Evolutionary conservation across 2,888 invertebrate genomes (phyloP).

Genomic region (Hemistola chrysoprasaria): DNA sequence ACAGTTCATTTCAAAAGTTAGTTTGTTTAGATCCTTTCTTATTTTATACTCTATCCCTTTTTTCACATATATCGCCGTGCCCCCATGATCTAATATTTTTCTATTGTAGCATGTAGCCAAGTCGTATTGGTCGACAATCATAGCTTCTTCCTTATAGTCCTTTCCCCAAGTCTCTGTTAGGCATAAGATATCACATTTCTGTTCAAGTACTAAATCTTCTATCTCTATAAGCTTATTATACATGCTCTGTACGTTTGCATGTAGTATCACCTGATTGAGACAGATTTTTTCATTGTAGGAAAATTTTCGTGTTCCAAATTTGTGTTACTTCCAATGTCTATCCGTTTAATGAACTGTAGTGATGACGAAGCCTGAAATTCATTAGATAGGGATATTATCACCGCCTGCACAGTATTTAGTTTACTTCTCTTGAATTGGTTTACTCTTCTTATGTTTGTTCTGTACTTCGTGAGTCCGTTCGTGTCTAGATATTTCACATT

Average conservation of each 20-base stretch:
- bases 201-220: not conserved
- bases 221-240: constrained; percentile 1
- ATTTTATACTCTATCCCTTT: not conserved
- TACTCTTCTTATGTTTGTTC: not conserved
- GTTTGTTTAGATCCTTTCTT: not conserved
- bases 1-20: constrained; percentile 3
- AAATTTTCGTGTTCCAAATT: not conserved
- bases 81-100: constrained; percentile 1
- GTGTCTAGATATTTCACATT: constrained; percentile 1
- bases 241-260: constrained; percentile 2
- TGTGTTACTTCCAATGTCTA: too few species aligned
- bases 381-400: not conserved
- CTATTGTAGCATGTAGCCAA: constrained; percentile 1
- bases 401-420: not conserved
- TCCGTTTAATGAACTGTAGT: not conserved
- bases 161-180: constrained; percentile 1
- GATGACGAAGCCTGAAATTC: not conserved
- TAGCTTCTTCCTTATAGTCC: constrained; percentile 1
- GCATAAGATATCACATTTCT: constrained; percentile 1
- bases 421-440: not conserved
- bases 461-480: too few species aligned
- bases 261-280: not conserved
- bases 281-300: not conserved
- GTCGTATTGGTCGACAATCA: not conserved
- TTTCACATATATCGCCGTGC: not conserved